Evolutionary conservation across 2,797 vertebrate species (phyloP), one percentile per base, ranked within the genome.

Genomic region (Thunnus albacares): DNA sequence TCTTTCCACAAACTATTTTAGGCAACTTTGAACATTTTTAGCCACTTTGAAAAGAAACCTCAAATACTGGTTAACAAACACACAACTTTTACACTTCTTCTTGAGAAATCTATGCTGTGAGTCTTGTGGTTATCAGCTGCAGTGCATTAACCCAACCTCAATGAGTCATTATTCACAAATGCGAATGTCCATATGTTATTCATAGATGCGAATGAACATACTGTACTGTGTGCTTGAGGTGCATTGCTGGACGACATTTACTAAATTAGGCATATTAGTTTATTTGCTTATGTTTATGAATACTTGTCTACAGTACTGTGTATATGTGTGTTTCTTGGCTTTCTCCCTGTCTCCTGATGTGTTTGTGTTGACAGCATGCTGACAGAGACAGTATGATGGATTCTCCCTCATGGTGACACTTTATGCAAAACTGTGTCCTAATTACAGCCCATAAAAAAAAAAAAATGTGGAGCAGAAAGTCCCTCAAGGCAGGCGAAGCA

Each of bases 11-110:
- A 62, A 74, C 84, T 92, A 93, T 92, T 91, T 89, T 71, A 60
- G 71, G 83, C 30, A 43, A 76, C 85, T 83, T 87, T 89, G 82
- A 89, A 82, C 75, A 83, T 70, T 81, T 93, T 90, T 79, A 84
- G 76, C 10, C 35, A 71, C 86, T 85, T 81, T 83, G 70, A 88
- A 85, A 79, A 69, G 60, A 52, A 70, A 59, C 86, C 80, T 85
- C 81, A 88, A 86, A 77, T 68, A n/a, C 24, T 12, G 11, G 60
- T 47, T 20, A 52, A 68, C 28, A 85, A 76, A 76, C 38, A 62
- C 41, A 18, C n/a, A 30, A 22, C 20, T 71, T 38, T 30, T 6
- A 58, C 49, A 62, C 18, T 41, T 66, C 11, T 18, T 58, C 28
- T 49, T n/a, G 8, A 43, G 5, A 47, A 43, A 61, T 18, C 55